Evolutionary conservation across 2,888 invertebrate species (phyloP).

Genomic region (Leptopilina myrica): DNA sequence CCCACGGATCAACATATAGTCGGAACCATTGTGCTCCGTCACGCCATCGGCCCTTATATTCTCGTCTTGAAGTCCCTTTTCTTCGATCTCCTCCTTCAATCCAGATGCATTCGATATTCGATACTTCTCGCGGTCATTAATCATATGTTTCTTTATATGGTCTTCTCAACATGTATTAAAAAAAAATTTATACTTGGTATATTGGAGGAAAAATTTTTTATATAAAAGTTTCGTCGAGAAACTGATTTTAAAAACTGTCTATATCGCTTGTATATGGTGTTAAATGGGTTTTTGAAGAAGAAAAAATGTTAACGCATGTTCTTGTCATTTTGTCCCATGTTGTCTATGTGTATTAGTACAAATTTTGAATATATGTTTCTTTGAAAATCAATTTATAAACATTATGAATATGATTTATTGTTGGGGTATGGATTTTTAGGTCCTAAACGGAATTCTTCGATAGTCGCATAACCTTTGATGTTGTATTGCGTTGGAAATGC

Average conservation of each 20-base stretch:
- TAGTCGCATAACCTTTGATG: no score
- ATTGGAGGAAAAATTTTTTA: not conserved
- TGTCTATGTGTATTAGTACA: no score
- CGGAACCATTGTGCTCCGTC: constrained; percentile 66
- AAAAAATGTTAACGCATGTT: not conserved
- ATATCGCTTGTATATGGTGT: not conserved
- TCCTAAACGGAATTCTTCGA: no score
- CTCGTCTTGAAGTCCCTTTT: constrained; percentile 61
- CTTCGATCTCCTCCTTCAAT: constrained; percentile 61
- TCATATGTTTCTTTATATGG: constrained; percentile 66
- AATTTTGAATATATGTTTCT: no score
- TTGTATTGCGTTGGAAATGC: no score
- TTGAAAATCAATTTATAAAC: not conserved
- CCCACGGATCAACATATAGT: constrained; percentile 61
- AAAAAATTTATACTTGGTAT: not conserved
- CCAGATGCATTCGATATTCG: constrained; percentile 67
- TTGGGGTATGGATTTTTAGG: no score
- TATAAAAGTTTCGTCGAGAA: not conserved
- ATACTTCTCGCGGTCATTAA: constrained; percentile 62
- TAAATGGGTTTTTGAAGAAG: not conserved
- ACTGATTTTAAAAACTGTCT: not conserved
- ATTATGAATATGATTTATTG: no score
- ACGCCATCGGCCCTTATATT: constrained; percentile 63
- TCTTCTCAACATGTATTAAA: constrained; percentile 52
- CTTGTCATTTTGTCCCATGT: no score